Conservation (phyloP, 1,140 invertebrate genomes). For the Caerostris darwini region DNA sequence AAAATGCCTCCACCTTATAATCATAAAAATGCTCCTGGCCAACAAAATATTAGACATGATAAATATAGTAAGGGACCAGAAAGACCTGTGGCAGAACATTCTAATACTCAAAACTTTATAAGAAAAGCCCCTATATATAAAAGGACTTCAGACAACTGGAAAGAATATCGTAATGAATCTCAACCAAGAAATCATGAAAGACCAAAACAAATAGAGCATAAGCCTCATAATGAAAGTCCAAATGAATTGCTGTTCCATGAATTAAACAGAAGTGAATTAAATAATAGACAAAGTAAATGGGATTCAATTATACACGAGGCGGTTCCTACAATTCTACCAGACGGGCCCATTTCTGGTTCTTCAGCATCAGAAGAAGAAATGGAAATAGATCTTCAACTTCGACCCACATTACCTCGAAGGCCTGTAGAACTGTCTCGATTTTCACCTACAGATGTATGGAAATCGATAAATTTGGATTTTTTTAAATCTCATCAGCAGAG, state of each 20-base stretch:
- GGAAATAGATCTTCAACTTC: slow-evolving; percentile 87
- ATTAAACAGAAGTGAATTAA: too few species aligned
- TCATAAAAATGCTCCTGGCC: neutral
- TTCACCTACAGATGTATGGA: slow-evolving; percentile 91
- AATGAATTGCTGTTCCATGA: neutral
- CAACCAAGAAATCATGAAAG: neutral
- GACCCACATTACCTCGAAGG: slow-evolving; percentile 90
- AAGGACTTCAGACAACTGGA: slow-evolving; percentile 34
- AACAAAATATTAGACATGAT: neutral
- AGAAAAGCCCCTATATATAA: slow-evolving; percentile 35
- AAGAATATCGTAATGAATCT: slow-evolving; percentile 26
- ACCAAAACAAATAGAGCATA: neutral
- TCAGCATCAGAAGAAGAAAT: slow-evolving; percentile 79
- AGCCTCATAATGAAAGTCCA: neutral
- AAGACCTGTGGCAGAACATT: neutral
- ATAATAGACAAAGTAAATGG: slow-evolving; percentile 44
- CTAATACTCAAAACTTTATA: slow-evolving; percentile 10
- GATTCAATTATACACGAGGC: slow-evolving; percentile 51
- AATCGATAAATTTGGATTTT: slow-evolving; percentile 84
- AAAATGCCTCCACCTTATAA: neutral
- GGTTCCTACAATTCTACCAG: slow-evolving; percentile 10
- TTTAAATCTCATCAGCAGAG: slow-evolving; percentile 74
- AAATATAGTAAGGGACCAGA: slow-evolving; percentile 6
- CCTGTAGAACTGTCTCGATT: slow-evolving; percentile 88
- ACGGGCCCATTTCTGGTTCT: slow-evolving; percentile 26